Percentiles rank a stretch among this genome's conserved stretches.
Conservation (phyloP, 64 coral and sea anemone genomes). For the Hydrozoanthus tunicans region DNA sequence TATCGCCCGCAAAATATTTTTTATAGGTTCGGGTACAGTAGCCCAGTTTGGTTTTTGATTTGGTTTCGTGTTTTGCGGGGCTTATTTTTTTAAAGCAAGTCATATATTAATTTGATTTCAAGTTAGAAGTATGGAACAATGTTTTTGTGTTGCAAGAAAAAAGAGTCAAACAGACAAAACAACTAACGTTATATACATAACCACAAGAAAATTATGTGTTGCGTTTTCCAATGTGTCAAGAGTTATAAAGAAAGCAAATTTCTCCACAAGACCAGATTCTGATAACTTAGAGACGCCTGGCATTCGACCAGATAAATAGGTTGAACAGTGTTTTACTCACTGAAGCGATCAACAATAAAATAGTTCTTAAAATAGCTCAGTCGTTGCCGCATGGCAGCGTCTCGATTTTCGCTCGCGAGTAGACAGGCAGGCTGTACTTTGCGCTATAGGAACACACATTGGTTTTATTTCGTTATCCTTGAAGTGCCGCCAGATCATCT, state of each 20-base stretch:
- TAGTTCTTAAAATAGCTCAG: constrained; percentile 41
- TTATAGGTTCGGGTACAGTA: not conserved
- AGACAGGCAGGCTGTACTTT: not conserved
- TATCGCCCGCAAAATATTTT: not conserved
- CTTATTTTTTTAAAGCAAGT: not conserved
- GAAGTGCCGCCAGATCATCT: not conserved
- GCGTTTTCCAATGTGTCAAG: no score
- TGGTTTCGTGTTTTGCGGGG: not conserved
- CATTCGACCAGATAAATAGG: no score
- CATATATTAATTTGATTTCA: not conserved
- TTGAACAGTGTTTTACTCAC: not conserved
- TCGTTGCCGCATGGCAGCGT: not conserved
- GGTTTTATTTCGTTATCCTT: not conserved
- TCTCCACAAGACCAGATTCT: no score
- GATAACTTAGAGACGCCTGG: no score
- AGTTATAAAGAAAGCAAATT: not conserved
- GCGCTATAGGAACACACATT: not conserved
- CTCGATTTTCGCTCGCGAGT: not conserved
- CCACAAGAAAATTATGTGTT: no score
- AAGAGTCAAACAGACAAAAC: no score
- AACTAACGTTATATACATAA: no score
- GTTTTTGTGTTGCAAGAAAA: not conserved
- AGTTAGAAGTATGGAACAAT: not conserved
- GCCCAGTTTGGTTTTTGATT: not conserved
- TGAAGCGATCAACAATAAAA: constrained; percentile 37